Evolutionary conservation across 2,888 invertebrate species (phyloP), one percentile per base, ranked within the genome.

Genomic region (Trichacis sp.): DNA sequence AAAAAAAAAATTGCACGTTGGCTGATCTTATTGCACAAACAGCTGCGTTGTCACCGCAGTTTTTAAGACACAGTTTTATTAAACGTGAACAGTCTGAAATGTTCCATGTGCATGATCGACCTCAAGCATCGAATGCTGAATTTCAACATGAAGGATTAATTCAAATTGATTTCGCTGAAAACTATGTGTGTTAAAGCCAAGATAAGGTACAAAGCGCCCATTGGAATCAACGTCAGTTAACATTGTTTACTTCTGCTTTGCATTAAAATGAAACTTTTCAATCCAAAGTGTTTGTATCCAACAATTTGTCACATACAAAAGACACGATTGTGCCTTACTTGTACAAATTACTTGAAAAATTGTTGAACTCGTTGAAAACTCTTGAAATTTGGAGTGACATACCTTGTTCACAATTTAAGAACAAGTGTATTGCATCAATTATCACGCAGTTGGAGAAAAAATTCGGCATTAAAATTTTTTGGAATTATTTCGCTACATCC

Each of bases 131-230:
- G 19, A 47, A 20, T 19, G 3, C 14, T 47, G 12, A 48, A 29
- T 48, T 24, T 29, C 5, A 2, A 11, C 17, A 51, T 12, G 24
- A 51, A 18, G 51, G 15, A 11, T 18, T 38, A 18, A 11, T 51
- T 36, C 40, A 51, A 38, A 38, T 51, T 11, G 51, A 51, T 19
- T 51, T 51, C 15, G 38, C 51, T 36, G 38, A 51, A 40, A 51
- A 51, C 36, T 51, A 19, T 38, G 51, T 40, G 1, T 40, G 36
- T n/a, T 17, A 15, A 12, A n/a, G 14, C 12, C 51, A 51, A 38
- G 51, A 38, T 18, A 38, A 51, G 36, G 20, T 51, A 2, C 51
- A 51, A 51, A 11, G 9, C 18, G 51, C 51, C 1, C 40, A 51
- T 51, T 51, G 51, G 51, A 40, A 36, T 38, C 51, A 51, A 18